Percentiles rank a stretch among this genome's conserved stretches.
phyloP scores from a whole-genome alignment of 2,113 vertebrate genomes.

The Bostrychus sinensis region DNA sequence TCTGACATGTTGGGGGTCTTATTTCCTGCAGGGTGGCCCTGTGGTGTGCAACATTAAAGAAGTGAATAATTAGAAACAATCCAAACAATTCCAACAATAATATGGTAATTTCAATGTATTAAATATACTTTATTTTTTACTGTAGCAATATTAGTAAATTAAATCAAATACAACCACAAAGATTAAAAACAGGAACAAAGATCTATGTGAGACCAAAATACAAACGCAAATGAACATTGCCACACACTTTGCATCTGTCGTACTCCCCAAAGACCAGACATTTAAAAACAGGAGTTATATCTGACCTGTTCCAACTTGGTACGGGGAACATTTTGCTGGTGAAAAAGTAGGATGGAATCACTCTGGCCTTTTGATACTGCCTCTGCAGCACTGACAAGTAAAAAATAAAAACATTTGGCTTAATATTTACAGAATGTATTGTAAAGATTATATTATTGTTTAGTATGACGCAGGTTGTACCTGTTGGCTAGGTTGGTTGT shows the following conservation, averaged over 20 bases:
- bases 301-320: slow-evolving; percentile 93
- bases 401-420: slow-evolving; percentile 1
- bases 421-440: not conserved
- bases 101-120: no score
- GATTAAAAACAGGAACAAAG: slow-evolving; percentile 62
- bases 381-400: slow-evolving; percentile 88
- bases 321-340: slow-evolving; percentile 93
- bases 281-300: not conserved
- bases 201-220: not conserved
- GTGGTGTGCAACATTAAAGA: slow-evolving; percentile 2
- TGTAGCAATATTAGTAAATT: not conserved
- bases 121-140: no score
- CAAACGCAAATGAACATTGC: no score
- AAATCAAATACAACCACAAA: not conserved
- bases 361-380: slow-evolving; percentile 93
- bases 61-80: not conserved
- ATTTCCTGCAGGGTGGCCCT: slow-evolving; percentile 78
- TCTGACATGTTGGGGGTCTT: slow-evolving; percentile 83
- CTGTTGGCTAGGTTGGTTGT: slow-evolving; percentile 96
- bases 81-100: no score
- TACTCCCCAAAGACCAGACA: not conserved
- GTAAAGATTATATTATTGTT: no score
- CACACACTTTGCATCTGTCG: slow-evolving; percentile 42
- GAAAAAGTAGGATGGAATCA: slow-evolving; percentile 93
- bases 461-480: no score